These are phyloP conservation scores for Tenebrosternarchus preto DNA, from an alignment of 2,113 vertebrate species.

Conservation along the genomic window DNA sequence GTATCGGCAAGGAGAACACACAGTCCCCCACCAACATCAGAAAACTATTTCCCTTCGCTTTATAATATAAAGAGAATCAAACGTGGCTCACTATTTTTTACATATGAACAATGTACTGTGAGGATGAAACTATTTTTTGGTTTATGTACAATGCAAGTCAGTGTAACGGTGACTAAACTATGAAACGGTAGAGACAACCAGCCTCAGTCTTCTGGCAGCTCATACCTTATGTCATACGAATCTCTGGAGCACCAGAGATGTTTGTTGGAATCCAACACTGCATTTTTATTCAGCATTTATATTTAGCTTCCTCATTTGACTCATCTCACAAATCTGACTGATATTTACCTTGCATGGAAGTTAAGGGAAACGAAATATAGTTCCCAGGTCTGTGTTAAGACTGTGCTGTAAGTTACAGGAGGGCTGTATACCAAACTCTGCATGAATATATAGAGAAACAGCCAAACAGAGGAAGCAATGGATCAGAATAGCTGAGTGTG, in stretches of 20 bases:
- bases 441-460: neutral
- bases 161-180: neutral
- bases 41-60: conserved; percentile 13
- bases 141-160: conserved; percentile 28
- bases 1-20: neutral
- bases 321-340: too few relatives aligned
- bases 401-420: neutral
- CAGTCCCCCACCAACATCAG: neutral
- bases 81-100: conserved; percentile 10
- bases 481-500: neutral
- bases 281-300: too few relatives aligned
- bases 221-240: neutral
- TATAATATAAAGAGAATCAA: conserved; percentile 22
- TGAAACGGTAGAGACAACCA: neutral
- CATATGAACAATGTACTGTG: neutral
- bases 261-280: too few relatives aligned
- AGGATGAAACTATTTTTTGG: conserved; percentile 2
- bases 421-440: neutral
- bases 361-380: too few relatives aligned
- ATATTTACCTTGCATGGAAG: too few relatives aligned
- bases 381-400: too few relatives aligned
- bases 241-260: neutral
- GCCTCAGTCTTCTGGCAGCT: neutral
- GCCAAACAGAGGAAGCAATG: neutral
- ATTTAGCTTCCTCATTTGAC: too few relatives aligned